Base-by-base conservation (phyloP, 1,140 invertebrate genomes). In the Hirudo medicinalis region DNA sequence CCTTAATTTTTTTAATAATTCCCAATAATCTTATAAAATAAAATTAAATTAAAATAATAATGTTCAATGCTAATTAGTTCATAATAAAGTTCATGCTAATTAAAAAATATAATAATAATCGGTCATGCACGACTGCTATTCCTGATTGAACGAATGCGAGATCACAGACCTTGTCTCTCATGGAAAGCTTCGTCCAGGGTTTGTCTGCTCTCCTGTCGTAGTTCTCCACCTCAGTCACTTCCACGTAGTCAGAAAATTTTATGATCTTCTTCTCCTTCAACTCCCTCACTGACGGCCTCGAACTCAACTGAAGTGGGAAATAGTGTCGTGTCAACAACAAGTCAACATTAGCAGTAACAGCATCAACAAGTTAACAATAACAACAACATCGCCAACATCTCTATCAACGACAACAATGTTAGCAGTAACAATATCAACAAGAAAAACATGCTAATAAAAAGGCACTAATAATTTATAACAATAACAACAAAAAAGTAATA, bases 261-360 rank as follows among this genome's bases (percentile, higher is more conserved):
- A 99, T 98, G 79, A 99, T 99, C 87, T 98, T 98, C 83, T 96
- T 92, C 78, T 98, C 94, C 82, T 95, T 96, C n/a, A 99, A 86
- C 84, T 99, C 94, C 79, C 97, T 93, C 76, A 99, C 92, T n/a
- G 94, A 97, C 70, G 96, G 96, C 78, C 96, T 88, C 84, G 98
- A 98, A 82, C 93, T 97, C 73, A 99, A 86, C 84, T 86, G 75
- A 29, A 82, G 78, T 32, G 2, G 9, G 25, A 57, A 57, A 57
- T 3, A 25, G 25, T 9, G 2, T 57, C 55, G 20, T 25, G 25
- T n/a, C 55, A 57, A 57, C 55, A n/a, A n/a, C 55, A 57, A 3
- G 20, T 57, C 25, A 57, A 2, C 55, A n/a, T 3, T 9, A 20
- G 9, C 25, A 20, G 9, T 25, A 57, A n/a, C 55, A 57, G n/a